phyloP scores from a whole-genome alignment of 1,140 invertebrate genomes.

The Littorina saxatilis region DNA sequence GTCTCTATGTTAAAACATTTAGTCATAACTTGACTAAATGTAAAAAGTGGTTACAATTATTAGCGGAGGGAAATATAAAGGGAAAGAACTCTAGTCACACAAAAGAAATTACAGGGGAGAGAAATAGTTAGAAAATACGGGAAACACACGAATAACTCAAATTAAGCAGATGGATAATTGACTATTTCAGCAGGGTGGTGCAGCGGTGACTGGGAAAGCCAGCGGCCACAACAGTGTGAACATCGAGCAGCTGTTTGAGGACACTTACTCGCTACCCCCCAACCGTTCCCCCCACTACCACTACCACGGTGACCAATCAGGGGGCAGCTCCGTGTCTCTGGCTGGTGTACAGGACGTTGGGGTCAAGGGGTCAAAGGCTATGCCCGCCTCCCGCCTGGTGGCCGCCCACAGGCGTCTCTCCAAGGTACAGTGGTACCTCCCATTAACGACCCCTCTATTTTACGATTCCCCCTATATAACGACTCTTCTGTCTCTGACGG shows the following conservation, averaged over 20 bases:
- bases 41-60: no score
- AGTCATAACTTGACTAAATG: no score
- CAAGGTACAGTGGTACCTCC: background rate
- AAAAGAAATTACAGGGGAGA: no score
- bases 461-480: no score
- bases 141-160: background rate
- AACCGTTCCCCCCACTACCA: background rate
- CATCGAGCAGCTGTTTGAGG: slow-evolving; percentile 17
- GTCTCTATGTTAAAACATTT: no score
- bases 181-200: background rate
- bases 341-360: background rate
- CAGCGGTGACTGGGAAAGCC: slow-evolving; percentile 1
- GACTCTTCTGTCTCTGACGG: no score
- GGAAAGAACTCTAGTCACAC: no score
- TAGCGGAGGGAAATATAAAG: no score
- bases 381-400: background rate
- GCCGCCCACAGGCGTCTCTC: background rate
- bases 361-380: background rate
- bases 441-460: no score
- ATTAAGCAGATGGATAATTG: background rate
- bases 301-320: background rate
- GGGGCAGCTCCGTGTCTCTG: background rate
- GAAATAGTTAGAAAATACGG: no score
- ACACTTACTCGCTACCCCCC: background rate
- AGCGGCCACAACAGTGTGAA: background rate